Conservation (phyloP, 1,140 invertebrate species). For the Zaprionus tsacasi region DNA sequence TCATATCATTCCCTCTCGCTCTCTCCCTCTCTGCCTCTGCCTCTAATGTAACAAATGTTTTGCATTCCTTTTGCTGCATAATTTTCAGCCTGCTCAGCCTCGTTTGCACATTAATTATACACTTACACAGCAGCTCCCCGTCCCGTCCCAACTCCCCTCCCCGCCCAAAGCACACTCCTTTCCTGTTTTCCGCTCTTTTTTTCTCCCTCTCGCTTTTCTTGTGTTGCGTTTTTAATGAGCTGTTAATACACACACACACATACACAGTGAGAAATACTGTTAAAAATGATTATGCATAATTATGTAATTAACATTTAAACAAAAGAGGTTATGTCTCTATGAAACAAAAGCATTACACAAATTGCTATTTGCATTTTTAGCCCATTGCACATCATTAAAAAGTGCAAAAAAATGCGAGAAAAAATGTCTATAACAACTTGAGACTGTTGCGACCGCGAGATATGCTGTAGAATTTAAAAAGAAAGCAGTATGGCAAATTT, state of each 20-base stretch:
- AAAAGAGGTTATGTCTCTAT: conserved; percentile 73
- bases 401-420: neutral
- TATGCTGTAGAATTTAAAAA: neutral
- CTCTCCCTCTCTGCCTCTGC: neutral
- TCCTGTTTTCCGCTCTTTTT: conserved; percentile 13
- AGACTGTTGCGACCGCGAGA: conserved; percentile 4
- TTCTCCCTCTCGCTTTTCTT: conserved; percentile 8
- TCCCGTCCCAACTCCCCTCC: neutral
- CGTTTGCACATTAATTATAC: conserved; percentile 72
- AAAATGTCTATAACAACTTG: neutral
- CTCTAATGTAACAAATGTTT: conserved; percentile 50
- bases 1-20: neutral
- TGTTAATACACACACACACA: conserved; percentile 67
- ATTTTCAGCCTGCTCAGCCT: conserved; percentile 57
- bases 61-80: conserved; percentile 55
- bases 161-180: neutral
- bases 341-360: conserved; percentile 74
- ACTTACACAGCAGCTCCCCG: conserved; percentile 38
- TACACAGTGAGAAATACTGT: conserved; percentile 42
- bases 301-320: conserved; percentile 84
- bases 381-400: conserved; percentile 39
- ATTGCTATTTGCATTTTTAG: conserved; percentile 67
- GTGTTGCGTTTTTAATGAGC: conserved; percentile 75
- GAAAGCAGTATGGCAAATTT: neutral
- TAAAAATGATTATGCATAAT: conserved; percentile 81